Evolutionary conservation across 2,888 invertebrate species (phyloP).

Genomic region (Liopterus haemorrhoidalis): DNA sequence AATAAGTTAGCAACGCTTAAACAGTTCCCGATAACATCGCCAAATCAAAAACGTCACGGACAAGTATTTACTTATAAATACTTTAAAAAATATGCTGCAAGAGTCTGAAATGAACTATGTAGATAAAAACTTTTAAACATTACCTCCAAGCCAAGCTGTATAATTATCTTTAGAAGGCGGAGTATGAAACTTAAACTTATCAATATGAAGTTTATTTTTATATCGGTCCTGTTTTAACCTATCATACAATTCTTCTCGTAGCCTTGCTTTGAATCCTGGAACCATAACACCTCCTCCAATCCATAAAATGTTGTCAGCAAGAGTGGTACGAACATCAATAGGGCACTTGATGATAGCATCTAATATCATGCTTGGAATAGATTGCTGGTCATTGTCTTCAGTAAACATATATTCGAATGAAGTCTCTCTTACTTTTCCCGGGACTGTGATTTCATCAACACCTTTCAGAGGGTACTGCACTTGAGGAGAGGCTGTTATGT

Average conservation of each 20-base stretch:
- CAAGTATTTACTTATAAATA: too few species aligned
- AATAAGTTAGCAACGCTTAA: too few species aligned
- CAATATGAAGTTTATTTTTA: slow-evolving; percentile 55
- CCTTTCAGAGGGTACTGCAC: slow-evolving; percentile 64
- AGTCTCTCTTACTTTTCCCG: slow-evolving; percentile 69
- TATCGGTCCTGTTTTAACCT: slow-evolving; percentile 60
- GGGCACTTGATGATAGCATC: slow-evolving; percentile 78
- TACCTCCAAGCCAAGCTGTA: slow-evolving; percentile 80
- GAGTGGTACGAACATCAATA: slow-evolving; percentile 67
- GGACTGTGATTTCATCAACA: slow-evolving; percentile 56
- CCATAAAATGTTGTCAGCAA: slow-evolving; percentile 79
- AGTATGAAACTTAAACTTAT: slow-evolving; percentile 72
- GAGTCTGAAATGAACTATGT: too few species aligned
- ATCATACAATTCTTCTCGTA: slow-evolving; percentile 68
- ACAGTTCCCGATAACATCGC: too few species aligned
- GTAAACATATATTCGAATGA: slow-evolving; percentile 82
- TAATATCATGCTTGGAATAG: slow-evolving; percentile 77
- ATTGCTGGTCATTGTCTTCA: slow-evolving; percentile 73
- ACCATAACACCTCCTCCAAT: slow-evolving; percentile 82
- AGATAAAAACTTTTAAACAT: slow-evolving; percentile 14
- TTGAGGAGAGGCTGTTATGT: slow-evolving; percentile 51
- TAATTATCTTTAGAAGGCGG: slow-evolving; percentile 77
- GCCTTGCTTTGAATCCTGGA: slow-evolving; percentile 74
- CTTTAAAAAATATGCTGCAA: too few species aligned
- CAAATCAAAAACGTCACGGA: too few species aligned